Conservation (phyloP, 2,888 invertebrate species). For the Hemistola chrysoprasaria region DNA sequence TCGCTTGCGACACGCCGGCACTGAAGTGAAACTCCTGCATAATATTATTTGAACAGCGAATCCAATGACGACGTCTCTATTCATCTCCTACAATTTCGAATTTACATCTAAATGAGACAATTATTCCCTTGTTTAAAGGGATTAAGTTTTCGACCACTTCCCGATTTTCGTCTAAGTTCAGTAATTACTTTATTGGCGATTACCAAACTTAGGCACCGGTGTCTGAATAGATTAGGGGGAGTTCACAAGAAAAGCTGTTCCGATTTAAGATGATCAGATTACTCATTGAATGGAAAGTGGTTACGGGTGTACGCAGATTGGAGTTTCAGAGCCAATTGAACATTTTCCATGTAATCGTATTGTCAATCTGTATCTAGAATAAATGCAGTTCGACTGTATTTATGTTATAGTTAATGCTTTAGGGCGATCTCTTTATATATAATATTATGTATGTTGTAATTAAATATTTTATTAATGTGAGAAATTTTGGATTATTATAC, state of each 20-base stretch:
- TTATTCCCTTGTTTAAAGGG: conserved; percentile 70
- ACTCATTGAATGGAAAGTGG: conserved; percentile 35
- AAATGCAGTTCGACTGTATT: not conserved
- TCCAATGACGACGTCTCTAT: conserved; percentile 55
- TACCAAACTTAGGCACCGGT: conserved; percentile 47
- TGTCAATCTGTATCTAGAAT: not conserved
- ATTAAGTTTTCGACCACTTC: conserved; percentile 56
- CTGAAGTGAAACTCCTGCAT: conserved; percentile 48
- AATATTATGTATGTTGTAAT: not conserved
- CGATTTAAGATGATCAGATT: conserved; percentile 39
- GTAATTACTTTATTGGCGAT: conserved; percentile 58
- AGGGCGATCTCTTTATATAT: too few relatives aligned
- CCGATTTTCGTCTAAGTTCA: conserved; percentile 48
- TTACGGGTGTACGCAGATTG: conserved; percentile 29
- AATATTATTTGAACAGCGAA: conserved; percentile 64
- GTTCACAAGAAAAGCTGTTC: conserved; percentile 40
- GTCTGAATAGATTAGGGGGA: conserved; percentile 43
- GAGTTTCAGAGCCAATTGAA: conserved; percentile 10
- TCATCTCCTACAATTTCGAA: conserved; percentile 56
- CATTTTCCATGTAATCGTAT: conserved; percentile 6
- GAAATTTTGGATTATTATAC: too few relatives aligned
- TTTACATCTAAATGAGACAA: conserved; percentile 72
- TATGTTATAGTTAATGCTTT: too few relatives aligned
- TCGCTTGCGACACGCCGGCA: conserved; percentile 37
- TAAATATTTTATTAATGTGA: too few relatives aligned